phyloP scores from a whole-genome alignment of 2,797 vertebrate genomes.

The Arnoldichthys spilopterus region DNA sequence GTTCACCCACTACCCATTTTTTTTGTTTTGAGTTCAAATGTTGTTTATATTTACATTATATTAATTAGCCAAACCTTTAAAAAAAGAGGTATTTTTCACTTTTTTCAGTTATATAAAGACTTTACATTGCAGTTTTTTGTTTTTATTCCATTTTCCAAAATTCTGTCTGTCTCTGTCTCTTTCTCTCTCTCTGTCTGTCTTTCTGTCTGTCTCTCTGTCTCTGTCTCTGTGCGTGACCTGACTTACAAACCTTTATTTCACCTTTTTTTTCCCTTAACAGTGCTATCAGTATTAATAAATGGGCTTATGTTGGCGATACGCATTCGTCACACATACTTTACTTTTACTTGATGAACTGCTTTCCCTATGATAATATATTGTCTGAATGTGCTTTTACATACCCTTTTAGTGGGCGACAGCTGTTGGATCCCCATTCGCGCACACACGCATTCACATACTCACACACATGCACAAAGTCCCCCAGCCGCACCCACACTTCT shows the following conservation, averaged over 20 bases:
- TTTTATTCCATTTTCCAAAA: too few species aligned
- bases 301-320: neutral
- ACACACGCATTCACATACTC: constrained; percentile 52
- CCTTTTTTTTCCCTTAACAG: neutral
- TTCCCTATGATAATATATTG: constrained; percentile 61
- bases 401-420: constrained; percentile 73
- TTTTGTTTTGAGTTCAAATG: too few species aligned
- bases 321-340: constrained; percentile 12
- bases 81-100: too few species aligned
- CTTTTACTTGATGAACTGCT: constrained; percentile 35
- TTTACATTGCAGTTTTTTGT: too few species aligned
- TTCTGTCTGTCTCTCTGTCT: too few species aligned
- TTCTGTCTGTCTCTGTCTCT: too few species aligned
- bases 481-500: constrained; percentile 62
- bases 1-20: too few species aligned
- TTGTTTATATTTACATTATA: too few species aligned
- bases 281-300: neutral
- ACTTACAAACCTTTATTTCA: neutral
- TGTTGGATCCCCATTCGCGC: constrained; percentile 64
- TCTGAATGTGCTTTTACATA: constrained; percentile 68
- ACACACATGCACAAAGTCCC: constrained; percentile 56
- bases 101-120: too few species aligned
- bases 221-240: too few species aligned
- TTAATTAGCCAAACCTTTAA: too few species aligned
- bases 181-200: too few species aligned